Evolutionary conservation across 1,140 invertebrate genomes (phyloP).

Genomic region (Arion vulgaris): DNA sequence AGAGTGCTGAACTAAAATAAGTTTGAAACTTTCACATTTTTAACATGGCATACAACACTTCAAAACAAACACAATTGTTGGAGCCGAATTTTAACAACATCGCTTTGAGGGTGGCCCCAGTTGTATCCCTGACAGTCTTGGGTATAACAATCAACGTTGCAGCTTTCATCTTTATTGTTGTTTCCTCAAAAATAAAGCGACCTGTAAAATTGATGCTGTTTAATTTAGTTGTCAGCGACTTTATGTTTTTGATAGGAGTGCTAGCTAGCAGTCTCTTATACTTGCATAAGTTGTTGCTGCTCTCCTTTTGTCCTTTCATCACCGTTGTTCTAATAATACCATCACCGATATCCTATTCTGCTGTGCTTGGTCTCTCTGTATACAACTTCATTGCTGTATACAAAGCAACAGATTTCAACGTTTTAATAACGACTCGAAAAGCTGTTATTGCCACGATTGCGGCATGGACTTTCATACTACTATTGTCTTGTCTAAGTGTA

Average conservation of each 20-base stretch:
- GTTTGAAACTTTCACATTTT: too few species aligned
- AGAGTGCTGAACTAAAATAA: too few species aligned
- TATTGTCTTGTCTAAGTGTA: background rate
- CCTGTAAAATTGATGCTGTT: background rate
- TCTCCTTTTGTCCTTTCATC: background rate
- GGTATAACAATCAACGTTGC: background rate
- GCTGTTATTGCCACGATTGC: background rate
- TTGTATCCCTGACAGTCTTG: background rate
- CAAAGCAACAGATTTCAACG: background rate
- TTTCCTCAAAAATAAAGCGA: background rate
- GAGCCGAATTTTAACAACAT: background rate
- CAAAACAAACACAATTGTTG: background rate
- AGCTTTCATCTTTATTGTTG: background rate
- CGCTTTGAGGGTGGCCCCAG: background rate
- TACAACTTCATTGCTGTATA: constrained; percentile 3
- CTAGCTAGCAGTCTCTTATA: background rate
- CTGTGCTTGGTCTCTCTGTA: background rate
- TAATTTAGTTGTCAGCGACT: background rate
- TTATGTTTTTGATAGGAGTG: background rate
- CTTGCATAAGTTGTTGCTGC: background rate
- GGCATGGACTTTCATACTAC: background rate
- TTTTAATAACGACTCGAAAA: background rate
- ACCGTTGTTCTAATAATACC: background rate
- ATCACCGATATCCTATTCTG: background rate
- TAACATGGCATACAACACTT: background rate